Percentiles rank a stretch among this genome's conserved stretches.
phyloP scores from a whole-genome alignment of 2,113 vertebrate genomes.

The Oncorhynchus masou region DNA sequence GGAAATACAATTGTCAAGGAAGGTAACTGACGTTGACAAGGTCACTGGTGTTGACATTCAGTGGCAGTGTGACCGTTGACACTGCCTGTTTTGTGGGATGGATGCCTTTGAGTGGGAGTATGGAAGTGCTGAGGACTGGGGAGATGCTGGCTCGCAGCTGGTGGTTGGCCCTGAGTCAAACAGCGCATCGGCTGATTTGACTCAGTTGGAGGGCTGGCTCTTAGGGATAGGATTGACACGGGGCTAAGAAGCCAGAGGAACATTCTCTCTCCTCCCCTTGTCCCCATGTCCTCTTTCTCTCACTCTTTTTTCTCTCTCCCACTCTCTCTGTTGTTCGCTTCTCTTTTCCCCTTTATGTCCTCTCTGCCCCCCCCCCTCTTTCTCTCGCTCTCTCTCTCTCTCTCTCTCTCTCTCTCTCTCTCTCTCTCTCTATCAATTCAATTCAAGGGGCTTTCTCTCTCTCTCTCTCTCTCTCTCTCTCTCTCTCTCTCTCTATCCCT shows the following conservation, averaged over 20 bases:
- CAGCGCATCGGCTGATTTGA: neutral
- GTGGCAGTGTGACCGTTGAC: too few relatives aligned
- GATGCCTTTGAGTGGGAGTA: neutral
- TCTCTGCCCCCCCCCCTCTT: neutral
- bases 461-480: neutral
- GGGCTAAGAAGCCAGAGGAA: neutral
- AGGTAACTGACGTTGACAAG: too few relatives aligned
- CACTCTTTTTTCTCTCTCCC: neutral
- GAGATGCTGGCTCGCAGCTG: neutral
- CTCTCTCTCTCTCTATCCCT: too few relatives aligned
- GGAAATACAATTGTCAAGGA: too few relatives aligned
- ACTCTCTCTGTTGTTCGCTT: neutral
- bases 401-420: neutral
- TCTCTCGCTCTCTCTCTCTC: neutral
- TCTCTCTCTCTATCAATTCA: too few relatives aligned
- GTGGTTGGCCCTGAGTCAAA: neutral
- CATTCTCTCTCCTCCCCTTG: neutral
- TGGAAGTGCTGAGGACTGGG: neutral
- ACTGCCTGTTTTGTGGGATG: neutral
- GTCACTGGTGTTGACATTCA: too few relatives aligned
- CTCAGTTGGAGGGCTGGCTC: neutral
- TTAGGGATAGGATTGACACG: neutral
- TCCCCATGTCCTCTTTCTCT: neutral
- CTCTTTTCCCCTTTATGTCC: neutral
- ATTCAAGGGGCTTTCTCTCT: too few relatives aligned